Evolutionary conservation across 2,113 vertebrate species (phyloP).

Genomic region (Gymnorhina tibicen): DNA sequence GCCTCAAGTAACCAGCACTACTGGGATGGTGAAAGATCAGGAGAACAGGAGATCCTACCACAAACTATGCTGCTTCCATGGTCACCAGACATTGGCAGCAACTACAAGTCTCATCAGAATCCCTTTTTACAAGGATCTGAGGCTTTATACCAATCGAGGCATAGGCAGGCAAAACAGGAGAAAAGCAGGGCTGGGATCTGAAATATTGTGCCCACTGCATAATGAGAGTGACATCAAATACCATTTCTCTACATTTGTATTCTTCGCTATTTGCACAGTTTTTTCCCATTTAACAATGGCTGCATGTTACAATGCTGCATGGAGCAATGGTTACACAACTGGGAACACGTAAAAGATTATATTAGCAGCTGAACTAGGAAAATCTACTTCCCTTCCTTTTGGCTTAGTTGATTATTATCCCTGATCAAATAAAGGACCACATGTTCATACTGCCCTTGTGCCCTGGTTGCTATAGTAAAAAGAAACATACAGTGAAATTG

Average conservation of each 20-base stretch:
- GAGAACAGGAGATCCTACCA: background rate
- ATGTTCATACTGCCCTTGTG: slow-evolving; percentile 78
- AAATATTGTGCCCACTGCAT: background rate
- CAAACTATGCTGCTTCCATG: background rate
- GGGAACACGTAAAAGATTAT: slow-evolving; percentile 63
- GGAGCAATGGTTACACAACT: slow-evolving; percentile 53
- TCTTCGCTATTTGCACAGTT: background rate
- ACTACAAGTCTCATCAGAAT: background rate
- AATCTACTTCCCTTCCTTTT: slow-evolving; percentile 69
- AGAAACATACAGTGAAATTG: slow-evolving; percentile 47
- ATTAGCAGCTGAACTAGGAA: slow-evolving; percentile 68
- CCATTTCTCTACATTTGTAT: background rate
- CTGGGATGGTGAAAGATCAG: background rate
- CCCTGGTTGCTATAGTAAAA: slow-evolving; percentile 72
- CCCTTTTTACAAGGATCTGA: background rate
- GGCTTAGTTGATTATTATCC: slow-evolving; percentile 83
- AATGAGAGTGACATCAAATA: background rate
- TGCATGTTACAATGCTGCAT: background rate
- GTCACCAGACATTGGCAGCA: background rate
- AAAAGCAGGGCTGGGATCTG: background rate
- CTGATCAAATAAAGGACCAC: slow-evolving; percentile 81
- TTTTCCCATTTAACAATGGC: slow-evolving; percentile 5
- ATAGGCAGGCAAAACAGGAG: background rate
- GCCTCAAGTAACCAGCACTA: background rate
- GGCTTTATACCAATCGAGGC: background rate